phyloP scores from a whole-genome alignment of 2,797 vertebrate genomes.

The Parauchenoglanis ngamensis region DNA sequence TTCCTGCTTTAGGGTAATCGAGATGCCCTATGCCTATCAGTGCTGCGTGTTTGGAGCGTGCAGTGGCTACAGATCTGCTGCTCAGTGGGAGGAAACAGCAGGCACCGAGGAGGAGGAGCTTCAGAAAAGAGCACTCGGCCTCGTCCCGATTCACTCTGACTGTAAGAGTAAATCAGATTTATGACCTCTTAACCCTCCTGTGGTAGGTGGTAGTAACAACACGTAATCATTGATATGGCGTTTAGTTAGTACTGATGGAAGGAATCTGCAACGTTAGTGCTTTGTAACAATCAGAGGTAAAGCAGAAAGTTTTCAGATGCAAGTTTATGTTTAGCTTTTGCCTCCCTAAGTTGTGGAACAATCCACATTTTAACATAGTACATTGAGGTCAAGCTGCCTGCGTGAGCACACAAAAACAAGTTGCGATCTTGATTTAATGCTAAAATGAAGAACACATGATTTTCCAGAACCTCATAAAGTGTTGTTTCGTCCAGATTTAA shows the following conservation, averaged over 20 bases:
- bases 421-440: not conserved
- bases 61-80: conserved; percentile 76
- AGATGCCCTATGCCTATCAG: conserved; percentile 94
- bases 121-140: conserved; percentile 78
- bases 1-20: conserved; percentile 79
- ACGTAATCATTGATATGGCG: not conserved
- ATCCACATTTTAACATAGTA: not conserved
- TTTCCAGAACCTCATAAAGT: not conserved
- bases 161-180: conserved; percentile 65
- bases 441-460: not conserved
- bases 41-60: conserved; percentile 90
- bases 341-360: not conserved
- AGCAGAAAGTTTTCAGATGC: not conserved
- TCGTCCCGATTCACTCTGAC: conserved; percentile 82
- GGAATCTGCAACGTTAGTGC: not conserved
- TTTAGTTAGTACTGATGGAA: not conserved
- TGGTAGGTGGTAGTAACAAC: too few species aligned
- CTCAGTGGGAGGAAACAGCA: conserved; percentile 81
- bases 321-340: too few species aligned
- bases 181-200: not conserved
- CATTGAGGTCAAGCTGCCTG: not conserved
- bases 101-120: conserved; percentile 80
- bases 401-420: not conserved
- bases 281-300: too few species aligned
- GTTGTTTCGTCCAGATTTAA: not conserved